Evolutionary conservation across 1,140 invertebrate species (phyloP).

Genomic region (Cheumatopsyche charites): DNA sequence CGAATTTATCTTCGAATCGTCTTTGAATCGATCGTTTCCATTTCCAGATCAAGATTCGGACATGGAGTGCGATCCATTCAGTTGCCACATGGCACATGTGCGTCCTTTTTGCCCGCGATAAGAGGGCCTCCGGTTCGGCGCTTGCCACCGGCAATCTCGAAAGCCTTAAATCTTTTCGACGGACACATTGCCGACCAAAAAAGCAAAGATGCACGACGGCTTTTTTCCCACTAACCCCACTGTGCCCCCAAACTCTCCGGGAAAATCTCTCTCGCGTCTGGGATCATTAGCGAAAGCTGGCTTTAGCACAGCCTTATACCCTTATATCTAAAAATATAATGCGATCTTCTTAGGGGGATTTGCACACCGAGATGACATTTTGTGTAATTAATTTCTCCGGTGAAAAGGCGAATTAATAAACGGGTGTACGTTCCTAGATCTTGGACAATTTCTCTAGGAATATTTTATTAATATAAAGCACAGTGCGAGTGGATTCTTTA

Average conservation of each 20-base stretch:
- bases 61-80: no score
- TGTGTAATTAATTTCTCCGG: slow-evolving; percentile 1
- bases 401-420: not conserved
- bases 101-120: slow-evolving; percentile 3
- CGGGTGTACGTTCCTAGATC: not conserved
- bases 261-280: slow-evolving; percentile 16
- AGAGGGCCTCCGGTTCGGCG: not conserved
- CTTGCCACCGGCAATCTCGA: slow-evolving; percentile 24
- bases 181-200: slow-evolving; percentile 27
- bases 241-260: not conserved
- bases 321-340: slow-evolving; percentile 3
- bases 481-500: no score
- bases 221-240: no score
- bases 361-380: slow-evolving; percentile 4
- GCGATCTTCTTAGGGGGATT: slow-evolving; percentile 12
- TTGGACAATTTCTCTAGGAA: no score
- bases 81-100: no score
- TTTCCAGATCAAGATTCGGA: no score
- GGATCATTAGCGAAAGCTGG: slow-evolving; percentile 24
- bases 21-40: no score
- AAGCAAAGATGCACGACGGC: slow-evolving; percentile 11
- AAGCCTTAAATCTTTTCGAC: slow-evolving; percentile 33
- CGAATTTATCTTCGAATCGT: no score
- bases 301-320: not conserved
- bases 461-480: no score